Base-by-base conservation (phyloP, 2,113 vertebrate genomes). In the Eleginops maclovinus region DNA sequence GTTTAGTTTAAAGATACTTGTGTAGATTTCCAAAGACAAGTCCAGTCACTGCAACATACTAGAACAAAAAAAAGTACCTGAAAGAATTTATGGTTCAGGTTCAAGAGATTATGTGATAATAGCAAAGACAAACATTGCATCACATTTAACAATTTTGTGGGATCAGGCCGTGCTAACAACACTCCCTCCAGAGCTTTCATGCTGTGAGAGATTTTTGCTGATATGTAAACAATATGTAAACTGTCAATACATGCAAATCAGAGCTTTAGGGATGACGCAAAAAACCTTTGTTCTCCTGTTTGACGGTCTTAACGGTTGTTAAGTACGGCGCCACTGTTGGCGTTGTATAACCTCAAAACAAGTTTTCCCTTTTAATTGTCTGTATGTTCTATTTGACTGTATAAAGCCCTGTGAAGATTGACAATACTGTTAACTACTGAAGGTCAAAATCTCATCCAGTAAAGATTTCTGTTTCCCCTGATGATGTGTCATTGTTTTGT, bases 401-500 rank as follows among this genome's bases (percentile, higher is more conserved):
- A 46, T 14, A 31, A 70, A 71, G 55, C 56, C 50, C n/a, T 63
- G 46, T 75, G 61, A 79, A 51, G 50, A 31, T 41, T 56, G 71
- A 64, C 51, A 64, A 22, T 21, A 64, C 59, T 83, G 56, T 79
- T 60, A 63, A 49, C 68, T 63, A 81, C 63, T 79, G 24, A 81
- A 55, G 82, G 50, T 66, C 58, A 14, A 36, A 11, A 19, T 65
- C 31, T 71, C 40, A 46, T 69, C 46, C 40, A 88, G 55, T 88
- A 88, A 89, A 92, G 10, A 81, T 50, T 15, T 51, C 40, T 58
- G 41, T 72, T 59, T 84, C 58, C 79, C 36, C 50, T 65, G 24
- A 79, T 31, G 12, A 19, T 9, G 62, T 47, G n/a, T 61, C 40
- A 13, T 31, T 43, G 4, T 59, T 67, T 44, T 60, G 0, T 77